Evolutionary conservation across 2,113 vertebrate species (phyloP).

Genomic region (Petrocephalus zakoni): DNA sequence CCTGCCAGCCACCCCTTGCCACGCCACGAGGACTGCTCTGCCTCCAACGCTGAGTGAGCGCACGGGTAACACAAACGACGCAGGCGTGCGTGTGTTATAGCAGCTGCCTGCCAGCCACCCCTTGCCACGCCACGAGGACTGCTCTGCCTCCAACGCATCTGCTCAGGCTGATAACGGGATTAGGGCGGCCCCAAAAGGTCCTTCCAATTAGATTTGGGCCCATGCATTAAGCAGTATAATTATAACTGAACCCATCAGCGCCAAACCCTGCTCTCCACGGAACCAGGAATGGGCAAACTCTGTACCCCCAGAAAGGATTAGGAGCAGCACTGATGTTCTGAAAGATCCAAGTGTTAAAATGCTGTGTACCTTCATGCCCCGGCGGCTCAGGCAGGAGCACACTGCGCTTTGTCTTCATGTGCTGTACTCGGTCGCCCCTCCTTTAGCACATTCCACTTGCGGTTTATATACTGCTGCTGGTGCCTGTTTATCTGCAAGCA

Average conservation of each 20-base stretch:
- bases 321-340: neutral
- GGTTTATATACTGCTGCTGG: neutral
- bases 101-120: conserved; percentile 49
- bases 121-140: conserved; percentile 42
- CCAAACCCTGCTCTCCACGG: neutral
- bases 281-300: neutral
- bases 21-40: too few relatives aligned
- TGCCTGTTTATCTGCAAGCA: neutral
- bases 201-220: conserved; percentile 46
- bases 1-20: conserved; percentile 43
- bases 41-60: neutral
- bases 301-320: conserved; percentile 14
- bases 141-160: conserved; percentile 62
- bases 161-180: conserved; percentile 62
- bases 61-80: too few relatives aligned
- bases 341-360: neutral
- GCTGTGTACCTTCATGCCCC: neutral
- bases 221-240: conserved; percentile 10
- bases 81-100: neutral
- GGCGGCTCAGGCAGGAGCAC: neutral
- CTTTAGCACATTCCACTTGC: neutral
- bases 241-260: conserved; percentile 9
- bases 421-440: neutral
- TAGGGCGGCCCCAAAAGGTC: conserved; percentile 53
- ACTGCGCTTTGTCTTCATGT: neutral